Conservation (phyloP, 2,797 vertebrate genomes). For the Pagetopsis macropterus region DNA sequence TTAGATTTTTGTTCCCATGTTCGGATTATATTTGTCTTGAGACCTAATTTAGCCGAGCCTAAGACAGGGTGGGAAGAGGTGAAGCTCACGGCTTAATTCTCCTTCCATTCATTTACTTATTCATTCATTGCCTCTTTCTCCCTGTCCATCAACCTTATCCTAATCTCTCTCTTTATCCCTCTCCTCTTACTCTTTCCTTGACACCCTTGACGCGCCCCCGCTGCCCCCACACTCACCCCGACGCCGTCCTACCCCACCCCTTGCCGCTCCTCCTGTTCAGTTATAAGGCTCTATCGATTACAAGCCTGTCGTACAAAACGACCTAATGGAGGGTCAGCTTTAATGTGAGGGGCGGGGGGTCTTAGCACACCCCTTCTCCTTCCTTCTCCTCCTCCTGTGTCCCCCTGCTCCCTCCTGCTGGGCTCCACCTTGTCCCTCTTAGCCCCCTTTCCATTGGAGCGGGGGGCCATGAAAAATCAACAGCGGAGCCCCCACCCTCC, state of each 20-base stretch:
- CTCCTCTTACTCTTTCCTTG: constrained; percentile 56
- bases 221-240: constrained; percentile 61
- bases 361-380: constrained; percentile 75
- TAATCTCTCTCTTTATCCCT: constrained; percentile 79
- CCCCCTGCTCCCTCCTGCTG: constrained; percentile 80
- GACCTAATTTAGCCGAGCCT: constrained; percentile 55
- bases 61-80: constrained; percentile 46
- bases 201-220: constrained; percentile 64
- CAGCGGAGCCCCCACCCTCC: constrained; percentile 71
- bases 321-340: constrained; percentile 93
- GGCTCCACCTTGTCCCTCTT: constrained; percentile 87
- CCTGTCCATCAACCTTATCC: constrained; percentile 77
- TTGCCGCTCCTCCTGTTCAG: constrained; percentile 63
- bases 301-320: constrained; percentile 87
- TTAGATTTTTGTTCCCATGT: constrained; percentile 35
- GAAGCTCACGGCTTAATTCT: constrained; percentile 69
- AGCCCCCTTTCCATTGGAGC: constrained; percentile 77
- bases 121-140: constrained; percentile 80
- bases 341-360: constrained; percentile 89
- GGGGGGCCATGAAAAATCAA: constrained; percentile 90
- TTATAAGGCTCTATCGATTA: constrained; percentile 90
- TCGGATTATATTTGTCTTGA: constrained; percentile 59
- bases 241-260: constrained; percentile 45
- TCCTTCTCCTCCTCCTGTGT: constrained; percentile 74
- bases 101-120: constrained; percentile 73